These are phyloP conservation scores for Zootoca vivipara DNA, from an alignment of 2,113 vertebrate genomes.

Conservation along the genomic window DNA sequence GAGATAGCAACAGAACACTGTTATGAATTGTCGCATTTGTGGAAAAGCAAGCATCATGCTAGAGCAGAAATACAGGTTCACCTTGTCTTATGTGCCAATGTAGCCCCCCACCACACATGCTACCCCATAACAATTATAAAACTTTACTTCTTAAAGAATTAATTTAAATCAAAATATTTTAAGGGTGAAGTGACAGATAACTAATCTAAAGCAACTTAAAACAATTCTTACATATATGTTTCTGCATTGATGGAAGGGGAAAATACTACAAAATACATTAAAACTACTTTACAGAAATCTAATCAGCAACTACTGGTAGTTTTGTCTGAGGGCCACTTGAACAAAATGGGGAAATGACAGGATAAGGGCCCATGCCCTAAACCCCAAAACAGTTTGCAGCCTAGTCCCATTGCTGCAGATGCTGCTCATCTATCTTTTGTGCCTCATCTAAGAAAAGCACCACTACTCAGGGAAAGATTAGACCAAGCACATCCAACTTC, in stretches of 20 bases:
- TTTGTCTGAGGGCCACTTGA: background rate
- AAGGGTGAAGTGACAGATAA: background rate
- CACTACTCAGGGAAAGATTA: background rate
- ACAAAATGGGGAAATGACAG: background rate
- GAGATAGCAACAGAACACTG: background rate
- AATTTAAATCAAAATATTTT: background rate
- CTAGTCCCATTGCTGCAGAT: background rate
- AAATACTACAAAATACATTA: background rate
- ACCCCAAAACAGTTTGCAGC: no score
- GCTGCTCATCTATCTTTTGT: background rate
- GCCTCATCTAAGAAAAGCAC: background rate
- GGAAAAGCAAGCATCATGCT: background rate
- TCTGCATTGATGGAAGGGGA: background rate
- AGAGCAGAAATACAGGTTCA: background rate
- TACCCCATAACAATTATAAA: background rate
- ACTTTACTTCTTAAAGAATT: background rate
- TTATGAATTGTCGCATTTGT: background rate
- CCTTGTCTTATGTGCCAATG: background rate
- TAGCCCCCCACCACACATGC: background rate
- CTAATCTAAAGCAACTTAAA: background rate
- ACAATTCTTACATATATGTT: background rate
- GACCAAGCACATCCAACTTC: background rate
- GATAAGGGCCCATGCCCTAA: background rate
- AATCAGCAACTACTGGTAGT: background rate
- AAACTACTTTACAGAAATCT: background rate